These are phyloP conservation scores for Hyppa rectilinea DNA, from an alignment of 2,888 invertebrate genomes.

Conservation along the genomic window DNA sequence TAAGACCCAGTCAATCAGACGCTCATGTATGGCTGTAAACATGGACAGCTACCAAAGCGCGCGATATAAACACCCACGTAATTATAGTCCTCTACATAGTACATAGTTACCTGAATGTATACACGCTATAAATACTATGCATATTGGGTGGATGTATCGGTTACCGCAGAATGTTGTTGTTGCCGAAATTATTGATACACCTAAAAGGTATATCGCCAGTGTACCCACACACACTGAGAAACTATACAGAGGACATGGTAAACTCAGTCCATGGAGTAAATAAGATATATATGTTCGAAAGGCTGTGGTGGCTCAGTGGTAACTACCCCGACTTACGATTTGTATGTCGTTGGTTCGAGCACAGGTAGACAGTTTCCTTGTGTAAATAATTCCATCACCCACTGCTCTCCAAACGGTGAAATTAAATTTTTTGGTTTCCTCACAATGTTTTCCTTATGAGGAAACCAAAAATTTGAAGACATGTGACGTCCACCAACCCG, in stretches of 20 bases:
- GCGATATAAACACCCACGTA: background rate
- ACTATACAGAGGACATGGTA: background rate
- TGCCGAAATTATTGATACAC: background rate
- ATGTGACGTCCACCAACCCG: no score
- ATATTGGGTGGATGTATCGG: background rate
- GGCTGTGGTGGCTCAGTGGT: no score
- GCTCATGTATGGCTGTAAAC: conserved; percentile 18
- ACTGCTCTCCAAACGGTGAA: no score
- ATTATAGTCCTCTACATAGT: background rate
- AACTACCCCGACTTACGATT: no score
- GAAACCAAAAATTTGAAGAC: no score
- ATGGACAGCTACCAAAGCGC: background rate
- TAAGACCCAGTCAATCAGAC: background rate
- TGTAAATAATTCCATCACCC: no score
- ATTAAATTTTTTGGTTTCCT: no score
- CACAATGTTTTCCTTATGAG: no score
- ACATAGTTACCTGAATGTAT: conserved; percentile 7
- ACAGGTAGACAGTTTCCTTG: no score
- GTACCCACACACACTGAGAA: no score
- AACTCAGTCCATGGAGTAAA: background rate
- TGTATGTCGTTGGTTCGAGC: no score
- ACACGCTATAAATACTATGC: conserved; percentile 1
- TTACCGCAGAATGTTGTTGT: background rate
- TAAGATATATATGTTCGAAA: background rate
- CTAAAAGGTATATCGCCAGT: background rate